Conservation (phyloP, 2,797 vertebrate species). For the Petrocephalus schoutedeni region DNA sequence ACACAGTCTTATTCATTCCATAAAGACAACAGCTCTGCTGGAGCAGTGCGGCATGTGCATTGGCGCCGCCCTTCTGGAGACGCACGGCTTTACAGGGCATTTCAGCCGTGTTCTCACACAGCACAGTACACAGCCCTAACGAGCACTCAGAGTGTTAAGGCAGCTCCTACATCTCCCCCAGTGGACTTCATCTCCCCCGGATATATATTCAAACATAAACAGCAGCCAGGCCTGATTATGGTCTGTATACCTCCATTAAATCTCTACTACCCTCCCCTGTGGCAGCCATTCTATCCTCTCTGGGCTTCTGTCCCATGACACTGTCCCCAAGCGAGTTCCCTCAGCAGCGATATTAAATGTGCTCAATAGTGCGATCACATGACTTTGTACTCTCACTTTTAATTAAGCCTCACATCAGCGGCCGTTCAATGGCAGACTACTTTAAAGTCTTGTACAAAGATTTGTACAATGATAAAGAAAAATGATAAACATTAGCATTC, state of each 20-base stretch:
- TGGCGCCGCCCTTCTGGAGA: neutral
- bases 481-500: neutral
- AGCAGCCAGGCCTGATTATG: neutral
- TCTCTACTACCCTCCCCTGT: no score
- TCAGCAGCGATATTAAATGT: neutral
- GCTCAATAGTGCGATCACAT: neutral
- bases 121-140: neutral
- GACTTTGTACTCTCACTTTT: neutral
- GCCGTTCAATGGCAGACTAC: neutral
- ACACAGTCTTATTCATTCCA: neutral
- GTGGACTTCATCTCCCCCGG: neutral
- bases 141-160: neutral
- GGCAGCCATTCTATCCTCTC: neutral
- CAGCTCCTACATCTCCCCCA: neutral
- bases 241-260: neutral
- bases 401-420: neutral
- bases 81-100: neutral
- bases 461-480: neutral
- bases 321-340: neutral
- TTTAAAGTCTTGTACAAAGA: neutral
- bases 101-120: neutral
- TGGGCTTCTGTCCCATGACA: neutral
- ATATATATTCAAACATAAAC: neutral
- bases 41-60: neutral
- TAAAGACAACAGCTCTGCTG: neutral